Evolutionary conservation across 2,797 vertebrate species (phyloP), one percentile per base, ranked within the genome.

Genomic region (Heliangelus exortis): DNA sequence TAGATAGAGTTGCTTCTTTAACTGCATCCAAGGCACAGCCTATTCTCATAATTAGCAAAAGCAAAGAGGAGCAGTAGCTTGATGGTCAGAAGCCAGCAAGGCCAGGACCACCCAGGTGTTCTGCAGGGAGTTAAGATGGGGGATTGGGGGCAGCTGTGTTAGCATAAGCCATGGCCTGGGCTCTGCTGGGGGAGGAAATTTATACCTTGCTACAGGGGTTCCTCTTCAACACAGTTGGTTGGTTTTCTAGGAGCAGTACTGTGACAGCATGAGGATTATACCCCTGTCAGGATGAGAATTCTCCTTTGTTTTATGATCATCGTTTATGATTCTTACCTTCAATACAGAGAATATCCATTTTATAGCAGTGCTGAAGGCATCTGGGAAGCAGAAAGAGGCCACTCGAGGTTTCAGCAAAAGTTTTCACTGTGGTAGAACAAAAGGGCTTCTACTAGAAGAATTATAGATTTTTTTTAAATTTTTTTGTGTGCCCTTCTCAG

Each of bases 251-350:
- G 29, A 91, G 31, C 78, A 82, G 7, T 36, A 53, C 19, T 26
- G 53, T 76, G 63, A 55, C 45, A 43, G 39, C 4, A 5, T 58
- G 47, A 68, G 76, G 36, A 85, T 50, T 22, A 57, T n/a, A 18
- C 43, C 29, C 13, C 61, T 66, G 23, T 61, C 59, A 91, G 82
- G 58, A 72, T 18, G 65, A 91, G 47, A 78, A 28, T 43, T 82
- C 41, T 55, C 76, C 36, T 91, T 83, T 76, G 47, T 51, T 91
- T 94, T 86, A 90, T 87, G 63, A 92, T 39, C 48, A 34, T 69
- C 28, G 5, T 91, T 93, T 95, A 85, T 87, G 89, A 51, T 67
- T 63, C 28, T 80, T 53, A 74, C 76, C 78, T 71, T 89, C 84
- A 79, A 5, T 3, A 59, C 2, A 83, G 89, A 57, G 65, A 84